Evolutionary conservation across 2,888 invertebrate species (phyloP).

Genomic region (Thecocarcelia acutangulata): DNA sequence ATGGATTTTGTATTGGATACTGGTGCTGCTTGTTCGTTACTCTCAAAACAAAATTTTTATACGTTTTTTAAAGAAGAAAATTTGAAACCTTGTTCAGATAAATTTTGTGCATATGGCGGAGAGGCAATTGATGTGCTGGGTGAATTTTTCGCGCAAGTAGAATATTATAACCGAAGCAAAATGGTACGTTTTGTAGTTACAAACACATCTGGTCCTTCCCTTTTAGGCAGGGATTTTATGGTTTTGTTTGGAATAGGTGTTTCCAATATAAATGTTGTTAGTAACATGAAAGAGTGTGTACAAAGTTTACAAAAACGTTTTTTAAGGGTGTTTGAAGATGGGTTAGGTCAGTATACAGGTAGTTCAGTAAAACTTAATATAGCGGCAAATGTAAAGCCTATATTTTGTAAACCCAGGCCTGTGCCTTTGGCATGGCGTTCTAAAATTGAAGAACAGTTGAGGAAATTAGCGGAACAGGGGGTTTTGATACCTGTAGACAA

Average conservation of each 20-base stretch:
- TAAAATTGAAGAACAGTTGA: conserved; percentile 47
- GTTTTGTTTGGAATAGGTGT: conserved; percentile 14
- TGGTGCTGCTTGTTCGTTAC: conserved; percentile 15
- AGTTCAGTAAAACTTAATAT: neutral
- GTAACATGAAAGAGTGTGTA: neutral
- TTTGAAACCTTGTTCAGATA: no score
- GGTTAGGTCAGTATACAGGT: conserved; percentile 18
- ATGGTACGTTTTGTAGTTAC: conserved; percentile 25
- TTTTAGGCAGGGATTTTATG: conserved; percentile 49
- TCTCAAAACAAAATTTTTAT: neutral
- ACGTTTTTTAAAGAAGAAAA: no score
- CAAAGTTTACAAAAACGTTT: neutral
- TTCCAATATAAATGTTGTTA: conserved; percentile 5
- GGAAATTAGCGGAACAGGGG: neutral
- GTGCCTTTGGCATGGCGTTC: conserved; percentile 43
- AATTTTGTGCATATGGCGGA: neutral
- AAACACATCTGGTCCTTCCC: conserved; percentile 21
- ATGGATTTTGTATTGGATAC: conserved; percentile 17
- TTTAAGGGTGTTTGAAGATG: conserved; percentile 21
- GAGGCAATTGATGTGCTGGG: conserved; percentile 10
- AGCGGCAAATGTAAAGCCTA: conserved; percentile 9
- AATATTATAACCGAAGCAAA: neutral
- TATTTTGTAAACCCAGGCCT: conserved; percentile 50
- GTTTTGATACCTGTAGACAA: neutral
- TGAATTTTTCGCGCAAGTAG: conserved; percentile 19